Conservation (phyloP, 2,797 vertebrate genomes). For the Amblyraja radiata region DNA sequence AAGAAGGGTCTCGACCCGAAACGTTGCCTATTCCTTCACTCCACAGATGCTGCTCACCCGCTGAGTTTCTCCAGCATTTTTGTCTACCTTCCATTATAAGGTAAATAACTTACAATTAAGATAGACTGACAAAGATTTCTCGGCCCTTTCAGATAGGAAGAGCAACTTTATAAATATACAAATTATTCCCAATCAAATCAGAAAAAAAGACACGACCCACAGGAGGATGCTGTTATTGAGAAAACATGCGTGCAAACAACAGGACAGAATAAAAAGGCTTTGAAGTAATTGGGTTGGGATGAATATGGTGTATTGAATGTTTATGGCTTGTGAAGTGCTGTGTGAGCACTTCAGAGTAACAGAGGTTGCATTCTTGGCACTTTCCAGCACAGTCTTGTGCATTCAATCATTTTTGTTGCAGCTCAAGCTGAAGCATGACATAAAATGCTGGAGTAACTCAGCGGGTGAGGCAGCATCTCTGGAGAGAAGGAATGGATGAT, state of each 20-base stretch:
- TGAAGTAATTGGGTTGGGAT: slow-evolving; percentile 31
- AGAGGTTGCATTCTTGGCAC: slow-evolving; percentile 45
- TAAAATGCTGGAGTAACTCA: too few relatives aligned
- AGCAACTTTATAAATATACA: not conserved
- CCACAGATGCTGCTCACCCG: too few relatives aligned
- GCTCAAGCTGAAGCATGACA: slow-evolving; percentile 41
- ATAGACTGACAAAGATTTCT: not conserved
- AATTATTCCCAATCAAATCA: not conserved
- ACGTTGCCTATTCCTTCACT: too few relatives aligned
- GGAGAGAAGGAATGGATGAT: too few relatives aligned
- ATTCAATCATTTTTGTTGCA: slow-evolving; percentile 43
- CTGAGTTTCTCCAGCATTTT: too few relatives aligned
- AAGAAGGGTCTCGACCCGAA: too few relatives aligned
- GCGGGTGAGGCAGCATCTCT: too few relatives aligned
- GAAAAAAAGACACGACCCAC: not conserved
- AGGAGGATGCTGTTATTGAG: not conserved
- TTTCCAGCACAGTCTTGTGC: slow-evolving; percentile 41
- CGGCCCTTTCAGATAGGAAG: not conserved
- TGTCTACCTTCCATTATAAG: too few relatives aligned
- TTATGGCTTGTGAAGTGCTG: slow-evolving; percentile 46
- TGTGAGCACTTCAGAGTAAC: slow-evolving; percentile 46
- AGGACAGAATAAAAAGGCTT: not conserved
- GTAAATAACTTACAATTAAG: not conserved
- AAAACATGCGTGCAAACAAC: not conserved
- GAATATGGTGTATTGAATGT: slow-evolving; percentile 42